These are phyloP conservation scores for Phrixothrix hirtus DNA, from an alignment of 2,888 invertebrate genomes.

Conservation along the genomic window DNA sequence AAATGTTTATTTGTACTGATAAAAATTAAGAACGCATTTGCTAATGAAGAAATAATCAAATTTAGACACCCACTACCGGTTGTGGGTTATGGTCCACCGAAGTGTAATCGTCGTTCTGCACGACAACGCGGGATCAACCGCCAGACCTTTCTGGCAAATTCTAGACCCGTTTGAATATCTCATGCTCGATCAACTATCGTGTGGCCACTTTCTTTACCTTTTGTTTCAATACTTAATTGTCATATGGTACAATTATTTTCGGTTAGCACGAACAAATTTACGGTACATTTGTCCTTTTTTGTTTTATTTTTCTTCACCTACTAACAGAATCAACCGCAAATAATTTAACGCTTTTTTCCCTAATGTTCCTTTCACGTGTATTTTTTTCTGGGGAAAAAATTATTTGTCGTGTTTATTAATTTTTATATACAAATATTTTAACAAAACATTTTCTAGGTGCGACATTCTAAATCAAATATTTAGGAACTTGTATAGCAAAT, in stretches of 20 bases:
- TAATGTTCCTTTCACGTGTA: not conserved
- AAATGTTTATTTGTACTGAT: too few species aligned
- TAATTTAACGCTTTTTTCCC: not conserved
- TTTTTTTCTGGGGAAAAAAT: too few species aligned
- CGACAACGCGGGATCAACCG: slow-evolving; percentile 12
- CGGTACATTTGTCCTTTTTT: not conserved
- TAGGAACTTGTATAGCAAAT: not conserved
- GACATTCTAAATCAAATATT: too few species aligned
- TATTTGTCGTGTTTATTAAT: too few species aligned
- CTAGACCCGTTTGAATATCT: too few species aligned
- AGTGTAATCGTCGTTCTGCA: slow-evolving; percentile 12
- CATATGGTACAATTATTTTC: not conserved
- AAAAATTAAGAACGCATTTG: too few species aligned
- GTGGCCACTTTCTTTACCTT: not conserved
- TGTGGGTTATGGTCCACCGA: slow-evolving; percentile 23
- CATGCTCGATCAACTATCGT: slow-evolving; percentile 6
- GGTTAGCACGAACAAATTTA: not conserved
- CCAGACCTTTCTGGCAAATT: slow-evolving; percentile 3
- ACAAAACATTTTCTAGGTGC: too few species aligned
- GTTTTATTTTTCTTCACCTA: not conserved
- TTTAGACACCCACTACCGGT: not conserved
- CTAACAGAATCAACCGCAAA: not conserved
- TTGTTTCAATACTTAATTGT: not conserved
- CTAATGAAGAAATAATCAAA: slow-evolving; percentile 18
- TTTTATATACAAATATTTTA: too few species aligned